Conservation (phyloP, 2,888 invertebrate species). For the Cerceris ruficornis region DNA sequence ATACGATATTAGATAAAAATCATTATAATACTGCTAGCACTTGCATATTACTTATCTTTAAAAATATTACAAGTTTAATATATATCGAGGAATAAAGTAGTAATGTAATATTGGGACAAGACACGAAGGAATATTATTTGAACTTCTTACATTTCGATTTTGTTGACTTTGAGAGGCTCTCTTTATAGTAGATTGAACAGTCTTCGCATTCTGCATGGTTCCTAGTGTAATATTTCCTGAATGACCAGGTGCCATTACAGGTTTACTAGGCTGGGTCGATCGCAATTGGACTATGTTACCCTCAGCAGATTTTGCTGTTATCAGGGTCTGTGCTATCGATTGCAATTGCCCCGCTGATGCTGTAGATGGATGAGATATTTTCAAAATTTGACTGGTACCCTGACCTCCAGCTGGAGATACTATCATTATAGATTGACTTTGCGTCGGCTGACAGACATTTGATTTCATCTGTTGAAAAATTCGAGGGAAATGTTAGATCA, state of each 20-base stretch:
- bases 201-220: slow-evolving; percentile 76
- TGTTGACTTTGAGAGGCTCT: slow-evolving; percentile 82
- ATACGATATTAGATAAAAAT: slow-evolving; percentile 16
- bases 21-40: neutral
- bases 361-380: slow-evolving; percentile 80
- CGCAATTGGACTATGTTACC: slow-evolving; percentile 80
- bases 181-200: slow-evolving; percentile 74
- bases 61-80: too few relatives aligned
- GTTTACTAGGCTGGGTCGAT: slow-evolving; percentile 73
- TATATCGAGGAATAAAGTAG: too few relatives aligned
- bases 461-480: slow-evolving; percentile 71
- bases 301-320: slow-evolving; percentile 80
- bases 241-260: slow-evolving; percentile 75
- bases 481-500: slow-evolving; percentile 7
- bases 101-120: too few relatives aligned
- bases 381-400: slow-evolving; percentile 79
- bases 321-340: slow-evolving; percentile 79
- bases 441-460: slow-evolving; percentile 71
- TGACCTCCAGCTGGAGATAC: slow-evolving; percentile 79
- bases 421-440: slow-evolving; percentile 80
- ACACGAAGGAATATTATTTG: too few relatives aligned
- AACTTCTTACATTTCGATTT: slow-evolving; percentile 75
- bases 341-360: slow-evolving; percentile 79
- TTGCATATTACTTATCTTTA: neutral
- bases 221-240: slow-evolving; percentile 75